A percentile compares a stretch with the other conserved stretches of the same genome.
Evolutionary conservation across 2,888 invertebrate species (phyloP).

Genomic region (Drosophila stalkeri): DNA sequence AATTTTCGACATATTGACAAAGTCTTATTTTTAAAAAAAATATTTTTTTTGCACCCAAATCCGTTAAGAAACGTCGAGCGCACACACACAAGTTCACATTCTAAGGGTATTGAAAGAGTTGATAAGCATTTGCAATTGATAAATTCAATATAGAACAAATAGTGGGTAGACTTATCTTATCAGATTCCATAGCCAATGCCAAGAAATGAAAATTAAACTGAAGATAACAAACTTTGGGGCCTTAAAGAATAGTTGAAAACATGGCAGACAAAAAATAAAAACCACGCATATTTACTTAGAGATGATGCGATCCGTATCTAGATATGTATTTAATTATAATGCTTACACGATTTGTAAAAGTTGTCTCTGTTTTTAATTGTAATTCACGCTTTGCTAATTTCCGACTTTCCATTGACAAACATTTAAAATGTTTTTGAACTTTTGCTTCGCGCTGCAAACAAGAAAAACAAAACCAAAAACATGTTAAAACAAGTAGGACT

Average conservation of each 20-base stretch:
- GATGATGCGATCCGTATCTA: conserved; percentile 8
- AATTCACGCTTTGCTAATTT: conserved; percentile 63
- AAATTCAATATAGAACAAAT: conserved; percentile 38
- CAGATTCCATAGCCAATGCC: conserved; percentile 35
- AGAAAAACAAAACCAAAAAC: conserved; percentile 6
- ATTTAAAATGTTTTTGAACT: conserved; percentile 61
- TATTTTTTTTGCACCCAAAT: conserved; percentile 19
- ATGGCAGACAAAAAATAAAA: neutral
- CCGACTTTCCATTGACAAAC: conserved; percentile 77
- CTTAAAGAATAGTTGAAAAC: conserved; percentile 7
- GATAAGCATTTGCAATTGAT: conserved; percentile 54
- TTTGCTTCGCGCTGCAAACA: conserved; percentile 17
- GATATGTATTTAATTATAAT: conserved; percentile 22
- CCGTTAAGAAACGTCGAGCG: neutral
- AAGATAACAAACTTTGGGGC: conserved; percentile 27
- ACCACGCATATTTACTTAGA: neutral
- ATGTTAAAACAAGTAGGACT: neutral
- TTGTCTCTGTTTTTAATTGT: conserved; percentile 53
- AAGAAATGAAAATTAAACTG: conserved; percentile 16
- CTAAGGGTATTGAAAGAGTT: conserved; percentile 19
- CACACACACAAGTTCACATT: conserved; percentile 3
- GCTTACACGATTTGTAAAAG: conserved; percentile 41
- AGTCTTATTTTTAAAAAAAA: neutral
- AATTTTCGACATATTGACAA: conserved; percentile 21
- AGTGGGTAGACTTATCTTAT: conserved; percentile 49